Percentiles rank a stretch among this genome's conserved stretches.
These are phyloP conservation scores for Aurelia sp. DNA, from an alignment of 30 jellyfish, hydroid and myxozoan species.

Conservation along the genomic window DNA sequence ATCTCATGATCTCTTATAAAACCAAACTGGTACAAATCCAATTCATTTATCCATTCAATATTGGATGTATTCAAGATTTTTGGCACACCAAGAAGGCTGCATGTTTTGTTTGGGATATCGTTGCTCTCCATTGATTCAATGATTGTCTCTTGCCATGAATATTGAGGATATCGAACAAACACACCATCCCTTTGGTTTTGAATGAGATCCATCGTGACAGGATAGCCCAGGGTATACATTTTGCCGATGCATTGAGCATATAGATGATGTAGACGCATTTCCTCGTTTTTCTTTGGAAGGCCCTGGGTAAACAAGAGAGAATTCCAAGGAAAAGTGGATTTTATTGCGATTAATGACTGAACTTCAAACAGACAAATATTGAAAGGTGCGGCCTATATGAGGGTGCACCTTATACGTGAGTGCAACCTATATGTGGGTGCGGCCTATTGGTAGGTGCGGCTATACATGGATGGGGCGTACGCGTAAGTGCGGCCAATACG, in stretches of 20 bases:
- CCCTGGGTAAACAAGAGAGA: conserved; percentile 16
- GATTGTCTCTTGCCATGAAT: conserved; percentile 68
- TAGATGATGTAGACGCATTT: conserved; percentile 28
- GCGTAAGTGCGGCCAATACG: too few relatives aligned
- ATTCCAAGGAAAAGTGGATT: background rate
- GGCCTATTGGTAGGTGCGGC: too few relatives aligned
- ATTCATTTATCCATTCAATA: conserved; percentile 51
- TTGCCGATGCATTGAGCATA: conserved; percentile 62
- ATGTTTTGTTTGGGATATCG: conserved; percentile 19
- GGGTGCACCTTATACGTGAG: too few relatives aligned
- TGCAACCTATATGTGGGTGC: too few relatives aligned
- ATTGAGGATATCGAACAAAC: conserved; percentile 52
- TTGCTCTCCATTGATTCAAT: conserved; percentile 49
- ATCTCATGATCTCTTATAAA: conserved; percentile 59
- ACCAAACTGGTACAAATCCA: conserved; percentile 37
- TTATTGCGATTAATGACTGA: too few relatives aligned
- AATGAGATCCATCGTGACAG: conserved; percentile 7
- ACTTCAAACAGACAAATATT: too few relatives aligned
- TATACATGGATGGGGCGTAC: too few relatives aligned
- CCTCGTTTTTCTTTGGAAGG: conserved; percentile 52
- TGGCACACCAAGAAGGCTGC: conserved; percentile 55
- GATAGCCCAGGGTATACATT: conserved; percentile 68
- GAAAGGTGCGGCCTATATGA: too few relatives aligned
- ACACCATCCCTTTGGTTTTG: conserved; percentile 40
- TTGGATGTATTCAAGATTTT: background rate